Percentiles rank a stretch among this genome's conserved stretches.
Evolutionary conservation across 2,113 vertebrate species (phyloP).

Genomic region (Hylia prasina): DNA sequence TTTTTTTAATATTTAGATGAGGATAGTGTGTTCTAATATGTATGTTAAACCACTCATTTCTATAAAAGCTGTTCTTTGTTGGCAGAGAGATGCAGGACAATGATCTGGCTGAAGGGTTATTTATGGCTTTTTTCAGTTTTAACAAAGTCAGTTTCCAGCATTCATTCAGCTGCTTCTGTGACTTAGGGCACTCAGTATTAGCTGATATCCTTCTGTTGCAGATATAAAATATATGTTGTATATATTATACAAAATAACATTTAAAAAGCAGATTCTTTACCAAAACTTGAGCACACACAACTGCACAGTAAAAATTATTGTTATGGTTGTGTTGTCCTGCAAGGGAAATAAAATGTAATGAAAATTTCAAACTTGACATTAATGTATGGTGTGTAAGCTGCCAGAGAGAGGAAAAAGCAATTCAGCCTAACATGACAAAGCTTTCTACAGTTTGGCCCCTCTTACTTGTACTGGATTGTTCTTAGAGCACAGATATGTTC

Average conservation of each 20-base stretch:
- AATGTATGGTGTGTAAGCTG: accelerated
- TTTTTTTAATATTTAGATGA: not conserved
- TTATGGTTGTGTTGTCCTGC: not conserved
- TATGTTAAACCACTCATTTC: not conserved
- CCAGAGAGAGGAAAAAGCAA: not conserved
- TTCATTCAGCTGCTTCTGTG: not conserved
- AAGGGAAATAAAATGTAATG: not conserved
- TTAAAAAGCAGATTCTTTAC: not conserved
- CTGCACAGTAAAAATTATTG: not conserved
- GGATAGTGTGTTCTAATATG: not conserved
- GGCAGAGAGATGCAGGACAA: not conserved
- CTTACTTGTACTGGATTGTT: not conserved
- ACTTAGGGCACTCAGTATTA: not conserved
- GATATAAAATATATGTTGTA: not conserved
- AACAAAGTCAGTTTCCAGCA: not conserved
- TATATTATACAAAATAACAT: not conserved
- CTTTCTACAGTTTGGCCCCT: not conserved
- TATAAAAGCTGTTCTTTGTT: not conserved
- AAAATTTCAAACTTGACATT: not conserved
- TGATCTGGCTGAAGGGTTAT: not conserved
- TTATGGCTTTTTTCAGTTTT: not conserved
- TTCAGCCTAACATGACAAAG: not conserved
- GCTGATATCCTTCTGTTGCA: not conserved
- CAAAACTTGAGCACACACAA: not conserved
- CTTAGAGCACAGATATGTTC: not conserved